phyloP scores from a whole-genome alignment of 2,888 invertebrate species.

The Caenorhabditis sinica region DNA sequence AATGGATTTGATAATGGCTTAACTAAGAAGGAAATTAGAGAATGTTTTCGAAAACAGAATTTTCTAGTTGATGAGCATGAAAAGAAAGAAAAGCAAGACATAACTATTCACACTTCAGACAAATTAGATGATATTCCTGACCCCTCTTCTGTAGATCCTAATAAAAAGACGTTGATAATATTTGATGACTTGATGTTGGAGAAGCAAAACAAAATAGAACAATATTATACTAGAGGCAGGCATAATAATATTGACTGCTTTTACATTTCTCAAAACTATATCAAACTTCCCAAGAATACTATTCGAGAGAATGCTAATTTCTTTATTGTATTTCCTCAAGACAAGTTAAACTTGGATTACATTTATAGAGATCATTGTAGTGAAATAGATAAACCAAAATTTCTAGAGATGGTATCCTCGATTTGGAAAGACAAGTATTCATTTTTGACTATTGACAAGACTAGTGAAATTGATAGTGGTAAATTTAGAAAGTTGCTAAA shows the following conservation, averaged over 20 bases:
- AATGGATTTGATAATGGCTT: constrained; percentile 67
- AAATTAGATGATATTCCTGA: constrained; percentile 32
- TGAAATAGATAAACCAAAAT: constrained; percentile 13
- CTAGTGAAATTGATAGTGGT: constrained; percentile 27
- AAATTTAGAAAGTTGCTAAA: constrained; percentile 44
- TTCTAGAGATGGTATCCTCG: constrained; percentile 9
- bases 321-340: constrained; percentile 34
- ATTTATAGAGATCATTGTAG: constrained; percentile 25
- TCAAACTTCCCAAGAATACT: constrained; percentile 35
- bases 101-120: constrained; percentile 14
- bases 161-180: constrained; percentile 30
- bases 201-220: constrained; percentile 38
- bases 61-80: constrained; percentile 14
- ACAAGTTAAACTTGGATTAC: constrained; percentile 30
- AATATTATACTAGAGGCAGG: constrained; percentile 27
- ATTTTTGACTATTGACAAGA: constrained; percentile 36
- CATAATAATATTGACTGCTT: constrained; percentile 36
- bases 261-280: constrained; percentile 43
- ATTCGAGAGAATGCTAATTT: constrained; percentile 45
- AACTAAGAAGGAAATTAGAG: constrained; percentile 67
- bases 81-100: neutral
- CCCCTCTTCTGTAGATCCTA: constrained; percentile 22
- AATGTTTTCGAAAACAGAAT: constrained; percentile 4
- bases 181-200: constrained; percentile 32
- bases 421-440: constrained; percentile 42